Percentiles rank a stretch among this genome's conserved stretches.
These are phyloP conservation scores for Phania funesta DNA, from an alignment of 2,888 invertebrate genomes.

Conservation along the genomic window DNA sequence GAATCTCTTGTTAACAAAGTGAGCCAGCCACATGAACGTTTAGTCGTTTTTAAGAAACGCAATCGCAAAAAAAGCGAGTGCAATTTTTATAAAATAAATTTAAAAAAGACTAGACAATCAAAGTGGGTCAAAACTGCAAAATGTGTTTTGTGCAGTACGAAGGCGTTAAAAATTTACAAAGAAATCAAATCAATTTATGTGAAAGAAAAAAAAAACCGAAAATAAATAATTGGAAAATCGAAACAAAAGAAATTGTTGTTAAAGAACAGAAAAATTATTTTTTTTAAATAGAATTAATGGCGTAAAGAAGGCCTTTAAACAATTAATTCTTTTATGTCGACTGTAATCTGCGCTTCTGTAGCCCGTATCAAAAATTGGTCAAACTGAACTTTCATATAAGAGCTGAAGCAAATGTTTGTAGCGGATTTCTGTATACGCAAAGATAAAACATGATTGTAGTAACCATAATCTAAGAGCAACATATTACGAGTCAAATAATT, in stretches of 20 bases:
- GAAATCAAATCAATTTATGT: constrained; percentile 46
- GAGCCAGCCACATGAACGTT: constrained; percentile 16
- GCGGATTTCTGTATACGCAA: too few species aligned
- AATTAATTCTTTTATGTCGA: too few species aligned
- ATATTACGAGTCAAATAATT: too few species aligned
- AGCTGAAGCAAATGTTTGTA: too few species aligned
- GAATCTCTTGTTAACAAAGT: constrained; percentile 46
- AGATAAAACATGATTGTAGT: too few species aligned
- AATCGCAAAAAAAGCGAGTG: too few species aligned
- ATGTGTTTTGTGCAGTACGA: constrained; percentile 22
- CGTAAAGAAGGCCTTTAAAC: too few species aligned
- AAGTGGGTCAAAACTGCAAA: constrained; percentile 68
- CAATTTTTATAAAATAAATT: constrained; percentile 22
- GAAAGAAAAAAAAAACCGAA: constrained; percentile 2
- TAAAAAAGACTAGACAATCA: constrained; percentile 38
- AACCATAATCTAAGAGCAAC: too few species aligned
- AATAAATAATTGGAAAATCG: background rate
- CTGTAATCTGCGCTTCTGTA: too few species aligned
- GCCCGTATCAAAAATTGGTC: too few species aligned
- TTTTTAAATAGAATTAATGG: background rate
- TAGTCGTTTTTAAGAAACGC: constrained; percentile 23
- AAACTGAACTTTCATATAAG: too few species aligned
- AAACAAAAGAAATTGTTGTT: constrained; percentile 15
- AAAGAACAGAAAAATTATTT: background rate
- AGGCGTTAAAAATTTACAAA: constrained; percentile 49